Conservation (phyloP, 2,888 invertebrate species). For the Atherix ibis region DNA sequence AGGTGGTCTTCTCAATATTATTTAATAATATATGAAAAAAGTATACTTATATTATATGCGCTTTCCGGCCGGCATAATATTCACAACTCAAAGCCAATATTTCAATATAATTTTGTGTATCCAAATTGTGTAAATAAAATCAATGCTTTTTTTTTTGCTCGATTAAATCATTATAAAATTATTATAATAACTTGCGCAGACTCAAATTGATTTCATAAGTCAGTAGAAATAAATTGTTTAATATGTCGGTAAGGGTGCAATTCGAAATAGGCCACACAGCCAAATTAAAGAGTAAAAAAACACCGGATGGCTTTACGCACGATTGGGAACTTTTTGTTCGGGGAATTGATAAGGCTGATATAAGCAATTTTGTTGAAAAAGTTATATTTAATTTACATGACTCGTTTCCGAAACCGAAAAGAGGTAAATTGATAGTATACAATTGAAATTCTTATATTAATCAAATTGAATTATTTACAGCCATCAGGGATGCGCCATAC, state of each 20-base stretch:
- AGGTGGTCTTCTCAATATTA: no score
- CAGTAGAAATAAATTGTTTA: slow-evolving; percentile 1
- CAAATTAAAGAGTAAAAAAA: slow-evolving; percentile 59
- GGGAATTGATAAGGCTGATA: slow-evolving; percentile 72
- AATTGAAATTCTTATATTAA: slow-evolving; percentile 13
- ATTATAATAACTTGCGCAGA: no score
- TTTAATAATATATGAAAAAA: no score
- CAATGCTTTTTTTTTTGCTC: no score
- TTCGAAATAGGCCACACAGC: slow-evolving; percentile 90
- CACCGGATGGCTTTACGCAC: slow-evolving; percentile 86
- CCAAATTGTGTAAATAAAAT: no score
- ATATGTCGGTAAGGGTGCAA: slow-evolving; percentile 58
- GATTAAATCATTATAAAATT: no score
- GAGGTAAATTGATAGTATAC: slow-evolving; percentile 44
- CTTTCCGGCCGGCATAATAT: no score
- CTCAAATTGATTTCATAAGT: no score
- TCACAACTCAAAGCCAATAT: no score
- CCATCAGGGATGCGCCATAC: slow-evolving; percentile 82
- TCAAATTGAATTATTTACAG: slow-evolving; percentile 48
- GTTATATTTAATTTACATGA: slow-evolving; percentile 81
- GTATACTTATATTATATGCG: no score
- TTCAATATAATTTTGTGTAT: no score
- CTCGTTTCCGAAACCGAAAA: slow-evolving; percentile 79
- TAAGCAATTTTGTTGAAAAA: slow-evolving; percentile 84
- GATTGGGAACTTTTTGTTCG: slow-evolving; percentile 94